Evolutionary conservation across 2,888 invertebrate genomes (phyloP), one percentile per base, ranked within the genome.

Genomic region (Parnassius mnemosyne): DNA sequence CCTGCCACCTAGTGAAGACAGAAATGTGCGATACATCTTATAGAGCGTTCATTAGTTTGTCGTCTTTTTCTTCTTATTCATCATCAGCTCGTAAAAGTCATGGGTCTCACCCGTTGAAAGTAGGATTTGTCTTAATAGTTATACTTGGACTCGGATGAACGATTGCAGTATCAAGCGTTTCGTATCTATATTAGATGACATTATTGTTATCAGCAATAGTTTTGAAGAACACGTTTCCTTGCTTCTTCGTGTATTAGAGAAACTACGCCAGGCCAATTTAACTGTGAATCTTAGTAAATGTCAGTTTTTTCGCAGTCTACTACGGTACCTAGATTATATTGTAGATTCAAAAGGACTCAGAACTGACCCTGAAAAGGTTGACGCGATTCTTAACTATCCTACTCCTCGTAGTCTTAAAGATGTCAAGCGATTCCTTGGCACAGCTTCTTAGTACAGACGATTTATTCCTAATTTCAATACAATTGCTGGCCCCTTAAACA

Each of bases 401-500:
- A 66, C 66, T 3, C 73, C 75, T 10, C 66, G 66, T 16, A 65
- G 64, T 61, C 16, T 60, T 9, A 42, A 42, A 10, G 42, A 42
- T 9, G 42, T 42, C 9, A 42, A 42, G 10, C 42, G 70, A 1
- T 74, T 75, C 52, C n/a, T 72, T 0, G 72, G 72, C 9, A 70
- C 68, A 7, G 68, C 71, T 9, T 56, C 71, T 9, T 75, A 71
- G 72, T 73, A 71, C 59, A 60, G 75, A 0, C 55, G 63, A 10
- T 67, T 72, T n/a, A 64, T 68, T 53, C 68, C 50, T 55, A 63
- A 52, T 42, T 64, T 62, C 63, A 62, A 46, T 62, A 69, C 42
- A 47, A 53, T 53, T 10, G 5, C 53, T 3, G 66, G 65, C 59
- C 10, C 13, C 13, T 65, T 66, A 63, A 51, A 53, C n/a, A 3